Percentiles rank a stretch among this genome's conserved stretches.
Evolutionary conservation across 2,113 vertebrate genomes (phyloP).

Genomic region (Calidris pugnax): DNA sequence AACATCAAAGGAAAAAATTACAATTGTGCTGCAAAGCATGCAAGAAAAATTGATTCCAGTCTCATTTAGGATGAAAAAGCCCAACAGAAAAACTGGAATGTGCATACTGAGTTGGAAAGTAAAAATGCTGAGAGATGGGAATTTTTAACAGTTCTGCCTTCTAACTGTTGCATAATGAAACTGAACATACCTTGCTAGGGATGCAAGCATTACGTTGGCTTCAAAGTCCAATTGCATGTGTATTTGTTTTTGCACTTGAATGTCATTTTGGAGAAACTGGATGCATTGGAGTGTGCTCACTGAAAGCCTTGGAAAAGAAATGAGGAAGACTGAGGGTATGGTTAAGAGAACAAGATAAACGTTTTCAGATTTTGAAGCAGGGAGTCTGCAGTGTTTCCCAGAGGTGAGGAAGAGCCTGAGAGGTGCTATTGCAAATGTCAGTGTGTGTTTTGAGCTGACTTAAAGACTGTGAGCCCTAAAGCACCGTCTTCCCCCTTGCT

Average conservation of each 20-base stretch:
- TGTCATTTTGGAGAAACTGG: background rate
- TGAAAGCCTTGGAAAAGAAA: background rate
- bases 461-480: background rate
- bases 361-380: background rate
- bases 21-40: background rate
- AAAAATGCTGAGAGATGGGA: background rate
- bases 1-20: background rate
- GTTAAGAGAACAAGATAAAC: background rate
- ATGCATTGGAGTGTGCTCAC: background rate
- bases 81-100: background rate
- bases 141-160: background rate
- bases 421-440: background rate
- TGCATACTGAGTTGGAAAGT: background rate
- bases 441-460: background rate
- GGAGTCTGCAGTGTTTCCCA: background rate
- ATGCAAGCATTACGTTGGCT: background rate
- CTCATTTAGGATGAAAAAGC: background rate
- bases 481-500: background rate
- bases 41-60: background rate
- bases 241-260: background rate
- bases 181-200: background rate
- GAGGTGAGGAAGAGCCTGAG: background rate
- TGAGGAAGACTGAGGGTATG: background rate
- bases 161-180: background rate
- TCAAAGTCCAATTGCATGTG: background rate